Conservation (phyloP, 2,113 vertebrate species). For the Oncorhynchus nerka region DNA sequence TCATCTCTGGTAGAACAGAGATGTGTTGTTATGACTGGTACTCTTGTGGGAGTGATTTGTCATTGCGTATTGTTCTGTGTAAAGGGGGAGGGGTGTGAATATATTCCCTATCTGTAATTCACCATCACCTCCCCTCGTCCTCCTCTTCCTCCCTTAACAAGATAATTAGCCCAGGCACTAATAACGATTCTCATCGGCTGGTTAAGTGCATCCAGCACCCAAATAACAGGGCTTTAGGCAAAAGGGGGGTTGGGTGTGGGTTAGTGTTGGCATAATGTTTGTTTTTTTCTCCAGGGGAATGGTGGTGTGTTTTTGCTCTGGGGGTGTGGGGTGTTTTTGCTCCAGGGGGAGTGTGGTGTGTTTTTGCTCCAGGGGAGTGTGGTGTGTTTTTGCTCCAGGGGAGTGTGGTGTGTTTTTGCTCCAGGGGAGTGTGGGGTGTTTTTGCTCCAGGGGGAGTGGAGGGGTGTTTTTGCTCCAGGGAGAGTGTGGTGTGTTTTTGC, state of each 20-base stretch:
- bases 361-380: background rate
- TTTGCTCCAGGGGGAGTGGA: too few species aligned
- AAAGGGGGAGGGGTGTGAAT: constrained; percentile 1
- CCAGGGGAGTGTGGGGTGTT: too few species aligned
- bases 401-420: background rate
- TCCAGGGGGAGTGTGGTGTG: background rate
- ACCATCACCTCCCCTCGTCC: background rate
- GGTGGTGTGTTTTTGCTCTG: background rate
- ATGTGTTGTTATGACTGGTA: constrained; percentile 5
- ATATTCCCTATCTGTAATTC: constrained; percentile 29
- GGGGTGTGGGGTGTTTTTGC: background rate
- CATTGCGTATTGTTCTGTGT: constrained; percentile 15
- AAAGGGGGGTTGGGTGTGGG: background rate
- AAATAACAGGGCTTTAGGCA: background rate
- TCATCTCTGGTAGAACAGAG: background rate
- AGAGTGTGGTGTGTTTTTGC: too few species aligned
- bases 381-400: background rate
- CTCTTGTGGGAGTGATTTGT: constrained; percentile 2
- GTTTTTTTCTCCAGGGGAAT: background rate
- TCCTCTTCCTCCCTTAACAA: background rate
- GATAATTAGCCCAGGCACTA: background rate
- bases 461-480: too few species aligned
- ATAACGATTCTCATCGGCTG: background rate
- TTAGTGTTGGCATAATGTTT: constrained; percentile 2
- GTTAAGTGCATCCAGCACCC: background rate